phyloP scores from a whole-genome alignment of 2,888 invertebrate species.

The Dicyrtomina minuta region DNA sequence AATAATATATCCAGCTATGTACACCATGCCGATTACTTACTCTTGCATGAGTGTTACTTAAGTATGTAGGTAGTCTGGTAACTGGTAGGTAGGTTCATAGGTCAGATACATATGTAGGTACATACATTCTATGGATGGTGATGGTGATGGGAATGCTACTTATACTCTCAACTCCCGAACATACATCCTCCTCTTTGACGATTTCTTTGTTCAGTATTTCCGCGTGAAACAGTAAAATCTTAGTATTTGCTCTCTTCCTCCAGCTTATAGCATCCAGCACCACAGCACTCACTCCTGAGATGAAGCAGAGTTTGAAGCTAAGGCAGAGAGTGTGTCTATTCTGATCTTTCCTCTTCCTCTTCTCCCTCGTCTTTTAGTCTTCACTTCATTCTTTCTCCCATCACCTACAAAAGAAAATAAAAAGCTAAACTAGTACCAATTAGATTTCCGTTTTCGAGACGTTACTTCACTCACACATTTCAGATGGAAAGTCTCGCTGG shows the following conservation, averaged over 20 bases:
- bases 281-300: no score
- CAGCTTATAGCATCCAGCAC: no score
- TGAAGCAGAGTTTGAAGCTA: no score
- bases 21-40: no score
- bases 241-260: conserved; percentile 7
- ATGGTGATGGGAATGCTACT: no score
- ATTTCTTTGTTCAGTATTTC: conserved; percentile 5
- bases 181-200: neutral
- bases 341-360: neutral
- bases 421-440: conserved; percentile 24
- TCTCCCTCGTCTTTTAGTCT: neutral
- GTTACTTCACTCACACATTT: conserved; percentile 6
- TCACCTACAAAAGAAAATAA: neutral
- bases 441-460: conserved; percentile 19
- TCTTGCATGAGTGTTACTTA: no score
- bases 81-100: no score
- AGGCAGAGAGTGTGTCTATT: neutral
- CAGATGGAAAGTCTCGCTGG: neutral
- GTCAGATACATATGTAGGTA: no score
- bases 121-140: no score
- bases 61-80: no score
- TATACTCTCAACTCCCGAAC: neutral
- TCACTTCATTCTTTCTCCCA: neutral
- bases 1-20: no score
- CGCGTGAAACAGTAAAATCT: conserved; percentile 12